phyloP scores from a whole-genome alignment of 2,797 vertebrate species.

The Allobates femoralis region DNA sequence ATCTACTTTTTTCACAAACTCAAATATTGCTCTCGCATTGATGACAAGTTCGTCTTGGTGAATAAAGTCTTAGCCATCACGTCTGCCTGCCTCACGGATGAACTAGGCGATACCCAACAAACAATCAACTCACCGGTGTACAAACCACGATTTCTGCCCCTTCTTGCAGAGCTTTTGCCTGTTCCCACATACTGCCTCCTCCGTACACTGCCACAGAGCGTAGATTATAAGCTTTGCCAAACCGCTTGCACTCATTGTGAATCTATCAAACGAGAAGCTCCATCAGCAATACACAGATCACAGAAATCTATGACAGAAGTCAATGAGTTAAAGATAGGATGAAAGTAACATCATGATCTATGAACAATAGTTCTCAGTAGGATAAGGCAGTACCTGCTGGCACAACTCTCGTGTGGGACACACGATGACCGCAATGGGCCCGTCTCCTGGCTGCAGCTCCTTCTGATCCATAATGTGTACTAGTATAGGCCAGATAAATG shows the following conservation, averaged over 20 bases:
- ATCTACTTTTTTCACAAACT: not conserved
- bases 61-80: not conserved
- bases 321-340: not conserved
- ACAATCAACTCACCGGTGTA: constrained; percentile 88
- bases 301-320: not conserved
- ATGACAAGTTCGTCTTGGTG: too few species aligned
- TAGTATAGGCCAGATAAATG: constrained; percentile 98
- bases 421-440: constrained; percentile 94
- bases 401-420: constrained; percentile 98
- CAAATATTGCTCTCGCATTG: too few species aligned
- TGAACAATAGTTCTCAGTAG: not conserved
- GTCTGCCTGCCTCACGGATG: too few species aligned
- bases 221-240: constrained; percentile 96
- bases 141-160: constrained; percentile 98
- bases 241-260: constrained; percentile 96
- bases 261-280: constrained; percentile 76
- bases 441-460: constrained; percentile 92
- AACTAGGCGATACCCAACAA: too few species aligned
- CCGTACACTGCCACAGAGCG: constrained; percentile 98
- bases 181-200: constrained; percentile 99
- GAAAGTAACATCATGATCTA: not conserved
- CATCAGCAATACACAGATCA: not conserved
- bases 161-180: constrained; percentile 97
- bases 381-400: constrained; percentile 83
- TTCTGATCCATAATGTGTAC: constrained; percentile 99